Conservation (phyloP, 2,888 invertebrate species). For the Napeogenes inachia region DNA sequence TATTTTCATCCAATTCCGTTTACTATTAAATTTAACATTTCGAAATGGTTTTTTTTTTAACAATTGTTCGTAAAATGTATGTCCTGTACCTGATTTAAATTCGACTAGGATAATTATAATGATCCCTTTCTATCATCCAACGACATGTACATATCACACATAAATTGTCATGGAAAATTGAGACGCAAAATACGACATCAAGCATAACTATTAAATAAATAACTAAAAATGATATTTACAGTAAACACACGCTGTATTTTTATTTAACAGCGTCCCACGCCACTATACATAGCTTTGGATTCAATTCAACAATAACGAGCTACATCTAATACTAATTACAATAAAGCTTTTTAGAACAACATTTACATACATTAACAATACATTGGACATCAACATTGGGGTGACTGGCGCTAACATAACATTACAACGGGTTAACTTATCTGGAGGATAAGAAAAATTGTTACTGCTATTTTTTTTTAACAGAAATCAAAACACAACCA, state of each 20-base stretch:
- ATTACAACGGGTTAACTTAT: not conserved
- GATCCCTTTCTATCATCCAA: not conserved
- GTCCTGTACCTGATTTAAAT: too few species aligned
- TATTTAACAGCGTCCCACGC: conserved; percentile 54
- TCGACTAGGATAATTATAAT: too few species aligned
- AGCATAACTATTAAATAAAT: conserved; percentile 70
- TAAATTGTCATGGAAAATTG: conserved; percentile 60
- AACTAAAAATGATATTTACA: conserved; percentile 63
- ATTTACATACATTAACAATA: conserved; percentile 68
- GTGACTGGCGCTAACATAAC: conserved; percentile 30
- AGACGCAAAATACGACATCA: conserved; percentile 51
- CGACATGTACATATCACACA: conserved; percentile 11
- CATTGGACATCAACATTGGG: conserved; percentile 50
- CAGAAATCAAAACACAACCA: conserved; percentile 5
- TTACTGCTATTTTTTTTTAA: not conserved
- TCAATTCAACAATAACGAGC: conserved; percentile 63
- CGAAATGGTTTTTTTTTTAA: too few species aligned
- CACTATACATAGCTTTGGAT: conserved; percentile 71
- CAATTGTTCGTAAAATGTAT: too few species aligned
- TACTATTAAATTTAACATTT: too few species aligned
- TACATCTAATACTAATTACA: conserved; percentile 71
- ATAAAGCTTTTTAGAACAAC: conserved; percentile 76
- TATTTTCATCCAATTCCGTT: too few species aligned
- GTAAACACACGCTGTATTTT: conserved; percentile 50
- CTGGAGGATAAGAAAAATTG: not conserved